Conservation (phyloP, 2,797 vertebrate genomes). For the Pangasius macronema region DNA sequence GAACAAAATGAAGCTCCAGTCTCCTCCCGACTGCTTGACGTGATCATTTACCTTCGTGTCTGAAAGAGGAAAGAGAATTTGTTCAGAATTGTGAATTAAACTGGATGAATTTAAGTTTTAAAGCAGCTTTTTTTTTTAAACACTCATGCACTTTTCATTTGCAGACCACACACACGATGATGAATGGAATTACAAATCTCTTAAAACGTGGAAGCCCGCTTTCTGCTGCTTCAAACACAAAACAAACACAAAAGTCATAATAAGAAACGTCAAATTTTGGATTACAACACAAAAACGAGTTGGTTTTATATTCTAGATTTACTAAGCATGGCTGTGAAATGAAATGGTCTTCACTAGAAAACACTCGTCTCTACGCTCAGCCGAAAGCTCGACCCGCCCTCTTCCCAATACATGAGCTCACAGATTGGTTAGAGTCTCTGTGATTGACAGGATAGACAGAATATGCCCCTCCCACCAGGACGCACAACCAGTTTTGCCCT, state of each 20-base stretch:
- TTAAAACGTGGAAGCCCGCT: not conserved
- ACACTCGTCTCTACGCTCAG: not conserved
- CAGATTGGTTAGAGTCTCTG: not conserved
- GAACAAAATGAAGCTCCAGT: constrained; percentile 51
- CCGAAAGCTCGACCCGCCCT: too few species aligned
- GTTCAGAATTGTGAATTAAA: not conserved
- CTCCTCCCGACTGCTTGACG: constrained; percentile 41
- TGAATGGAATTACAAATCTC: not conserved
- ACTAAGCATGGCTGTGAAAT: not conserved
- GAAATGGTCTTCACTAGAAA: not conserved
- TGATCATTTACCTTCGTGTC: constrained; percentile 50
- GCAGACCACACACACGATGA: not conserved
- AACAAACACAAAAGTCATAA: too few species aligned
- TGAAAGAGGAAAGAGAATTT: constrained; percentile 28
- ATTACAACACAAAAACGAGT: not conserved
- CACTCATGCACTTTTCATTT: not conserved
- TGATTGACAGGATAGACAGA: not conserved
- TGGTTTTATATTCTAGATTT: not conserved
- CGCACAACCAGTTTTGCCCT: not conserved
- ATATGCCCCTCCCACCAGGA: not conserved
- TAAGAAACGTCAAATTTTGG: not conserved
- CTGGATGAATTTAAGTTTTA: not conserved
- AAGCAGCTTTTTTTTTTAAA: not conserved
- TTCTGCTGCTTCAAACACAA: not conserved
- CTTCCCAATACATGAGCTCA: not conserved